Base-by-base conservation (phyloP, 2,797 vertebrate genomes). In the Melanotaenia parkinsoni region DNA sequence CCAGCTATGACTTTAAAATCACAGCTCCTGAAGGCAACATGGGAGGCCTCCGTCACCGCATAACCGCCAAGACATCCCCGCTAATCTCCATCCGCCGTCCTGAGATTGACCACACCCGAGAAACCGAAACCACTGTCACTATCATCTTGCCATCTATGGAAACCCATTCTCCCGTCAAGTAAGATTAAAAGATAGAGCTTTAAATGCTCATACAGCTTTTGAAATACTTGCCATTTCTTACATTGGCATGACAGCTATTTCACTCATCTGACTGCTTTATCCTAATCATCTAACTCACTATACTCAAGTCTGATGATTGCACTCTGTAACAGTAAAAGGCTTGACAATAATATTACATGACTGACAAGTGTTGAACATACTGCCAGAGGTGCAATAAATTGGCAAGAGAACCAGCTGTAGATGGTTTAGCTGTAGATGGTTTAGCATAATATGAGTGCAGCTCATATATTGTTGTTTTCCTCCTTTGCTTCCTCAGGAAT, bases 1-100 rank as follows among this genome's bases (percentile, higher is more conserved):
- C 97, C 0, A 96, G 95, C 88, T 99, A 99, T 32, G 97, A 96
- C 86, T 99, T 99, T 0, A 97, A 96, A 85, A 96, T 99, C 81
- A 98, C 96, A 11, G 96, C 94, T 81, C 95, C 95, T 0, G 97
- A 97, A 81, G 97, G 97, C 37, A 97, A 97, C 94, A 95, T 98
- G 94, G 97, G 98, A 0, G 97, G 97, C 40, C 94, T 99, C 63
- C 96, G 98, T 89, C 97, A 98, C 89, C 97, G 96, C 0, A 97
- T 99, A 0, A 95, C 95, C 0, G 97, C 97, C 80, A 96, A 96
- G 91, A 99, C 98, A 0, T 97, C 98, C 32, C 97, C 97, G 0
- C 95, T 95, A 59, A 94, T 99, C 88, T 82, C 95, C 62, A 94
- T 96, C 33, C 92, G 92, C 77, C 97, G 97, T 51, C 98, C 98